phyloP scores from a whole-genome alignment of 1,140 invertebrate species.

The Aphis gossypii region DNA sequence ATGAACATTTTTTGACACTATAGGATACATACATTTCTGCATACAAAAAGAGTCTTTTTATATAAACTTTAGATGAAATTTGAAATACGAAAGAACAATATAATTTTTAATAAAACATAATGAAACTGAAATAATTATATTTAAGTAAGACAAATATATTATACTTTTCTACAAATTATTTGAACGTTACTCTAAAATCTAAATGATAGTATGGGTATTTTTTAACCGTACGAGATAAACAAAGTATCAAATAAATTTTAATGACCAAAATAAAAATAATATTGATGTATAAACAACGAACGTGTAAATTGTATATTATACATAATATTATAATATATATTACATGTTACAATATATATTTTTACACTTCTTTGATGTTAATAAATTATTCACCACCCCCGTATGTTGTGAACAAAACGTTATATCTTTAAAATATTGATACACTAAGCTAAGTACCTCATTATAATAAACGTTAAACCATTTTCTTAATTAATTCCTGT shows the following conservation, averaged over 20 bases:
- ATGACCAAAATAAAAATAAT: background rate
- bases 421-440: background rate
- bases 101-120: background rate
- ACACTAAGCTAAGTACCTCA: background rate
- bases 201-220: background rate
- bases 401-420: background rate
- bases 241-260: background rate
- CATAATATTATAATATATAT: background rate
- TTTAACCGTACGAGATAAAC: background rate
- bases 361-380: background rate
- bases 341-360: background rate
- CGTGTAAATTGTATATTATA: background rate
- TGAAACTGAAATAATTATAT: background rate
- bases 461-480: background rate
- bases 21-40: background rate
- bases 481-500: background rate
- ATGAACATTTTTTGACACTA: conserved; percentile 15
- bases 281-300: background rate
- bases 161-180: conserved; percentile 3
- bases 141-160: background rate
- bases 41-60: background rate
- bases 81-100: conserved; percentile 18
- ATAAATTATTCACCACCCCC: background rate
- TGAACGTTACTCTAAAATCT: background rate
- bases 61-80: conserved; percentile 29